Percentiles rank a stretch among this genome's conserved stretches.
Evolutionary conservation across 1,140 invertebrate genomes (phyloP).

Genomic region (Laupala kohalensis): DNA sequence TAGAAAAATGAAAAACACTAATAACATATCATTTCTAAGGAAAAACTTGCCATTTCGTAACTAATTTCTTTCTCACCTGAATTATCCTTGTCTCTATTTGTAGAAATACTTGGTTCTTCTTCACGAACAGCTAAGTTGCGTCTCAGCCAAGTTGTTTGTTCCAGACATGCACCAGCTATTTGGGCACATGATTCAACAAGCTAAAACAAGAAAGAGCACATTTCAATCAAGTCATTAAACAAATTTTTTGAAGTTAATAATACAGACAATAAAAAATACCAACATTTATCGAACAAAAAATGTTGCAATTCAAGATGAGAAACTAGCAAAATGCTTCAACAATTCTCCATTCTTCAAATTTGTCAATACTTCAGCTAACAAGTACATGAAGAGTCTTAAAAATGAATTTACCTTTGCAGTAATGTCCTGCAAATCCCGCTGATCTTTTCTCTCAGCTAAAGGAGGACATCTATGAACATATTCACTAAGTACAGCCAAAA

Average conservation of each 20-base stretch:
- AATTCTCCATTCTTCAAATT: too few relatives aligned
- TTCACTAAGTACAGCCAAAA: constrained; percentile 70
- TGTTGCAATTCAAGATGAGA: too few relatives aligned
- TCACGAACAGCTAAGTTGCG: constrained; percentile 77
- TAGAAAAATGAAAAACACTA: too few relatives aligned
- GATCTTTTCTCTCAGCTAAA: constrained; percentile 69
- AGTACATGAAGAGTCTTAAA: neutral
- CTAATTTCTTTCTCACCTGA: too few relatives aligned
- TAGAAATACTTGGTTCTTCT: constrained; percentile 33
- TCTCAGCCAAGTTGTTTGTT: constrained; percentile 83
- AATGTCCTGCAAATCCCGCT: constrained; percentile 67
- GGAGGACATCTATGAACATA: constrained; percentile 70
- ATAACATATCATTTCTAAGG: too few relatives aligned
- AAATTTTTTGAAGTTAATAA: too few relatives aligned
- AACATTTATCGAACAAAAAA: too few relatives aligned
- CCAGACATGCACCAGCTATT: constrained; percentile 77
- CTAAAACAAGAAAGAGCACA: constrained; percentile 26
- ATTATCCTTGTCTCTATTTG: constrained; percentile 10
- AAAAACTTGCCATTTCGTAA: too few relatives aligned
- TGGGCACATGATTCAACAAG: constrained; percentile 72
- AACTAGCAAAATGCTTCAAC: too few relatives aligned
- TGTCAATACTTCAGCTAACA: too few relatives aligned
- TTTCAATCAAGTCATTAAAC: neutral
- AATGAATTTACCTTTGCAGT: constrained; percentile 39
- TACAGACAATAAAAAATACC: too few relatives aligned